Evolutionary conservation across 23 tunicate genomes (phyloP).

Genomic region (Phallusia fumigata): DNA sequence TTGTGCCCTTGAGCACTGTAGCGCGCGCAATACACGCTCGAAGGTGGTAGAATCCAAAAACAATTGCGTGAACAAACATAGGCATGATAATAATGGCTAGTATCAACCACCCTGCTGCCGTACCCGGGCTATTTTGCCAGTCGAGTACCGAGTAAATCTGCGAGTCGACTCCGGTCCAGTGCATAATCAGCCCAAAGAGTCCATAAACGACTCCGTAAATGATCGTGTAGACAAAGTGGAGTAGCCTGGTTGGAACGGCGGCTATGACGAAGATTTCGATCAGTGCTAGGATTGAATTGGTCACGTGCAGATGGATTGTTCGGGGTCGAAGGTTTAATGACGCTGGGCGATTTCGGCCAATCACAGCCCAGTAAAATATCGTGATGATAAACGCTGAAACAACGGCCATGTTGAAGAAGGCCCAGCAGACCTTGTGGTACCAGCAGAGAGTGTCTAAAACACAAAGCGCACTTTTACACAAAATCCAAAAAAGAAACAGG

Average conservation of each 20-base stretch:
- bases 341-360: slow-evolving; percentile 31
- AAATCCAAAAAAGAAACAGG: not conserved
- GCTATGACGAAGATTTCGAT: slow-evolving; percentile 55
- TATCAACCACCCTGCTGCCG: slow-evolving; percentile 30
- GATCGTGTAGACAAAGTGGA: slow-evolving; percentile 45
- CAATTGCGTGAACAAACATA: slow-evolving; percentile 13
- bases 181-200: slow-evolving; percentile 36
- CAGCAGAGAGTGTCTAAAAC: slow-evolving; percentile 41
- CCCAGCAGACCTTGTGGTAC: slow-evolving; percentile 51
- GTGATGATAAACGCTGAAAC: slow-evolving; percentile 39
- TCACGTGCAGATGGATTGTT: slow-evolving; percentile 51
- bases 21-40: slow-evolving; percentile 40
- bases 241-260: slow-evolving; percentile 37
- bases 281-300: slow-evolving; percentile 38
- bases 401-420: slow-evolving; percentile 23
- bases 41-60: slow-evolving; percentile 48
- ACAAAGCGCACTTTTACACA: not conserved
- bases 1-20: not conserved
- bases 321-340: slow-evolving; percentile 27
- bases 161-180: slow-evolving; percentile 34
- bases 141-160: slow-evolving; percentile 36
- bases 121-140: slow-evolving; percentile 36
- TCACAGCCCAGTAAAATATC: slow-evolving; percentile 31
- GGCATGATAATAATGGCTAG: slow-evolving; percentile 43
- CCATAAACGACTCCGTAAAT: slow-evolving; percentile 44